phyloP scores from a whole-genome alignment of 1,140 invertebrate species.

The Planococcus citri region DNA sequence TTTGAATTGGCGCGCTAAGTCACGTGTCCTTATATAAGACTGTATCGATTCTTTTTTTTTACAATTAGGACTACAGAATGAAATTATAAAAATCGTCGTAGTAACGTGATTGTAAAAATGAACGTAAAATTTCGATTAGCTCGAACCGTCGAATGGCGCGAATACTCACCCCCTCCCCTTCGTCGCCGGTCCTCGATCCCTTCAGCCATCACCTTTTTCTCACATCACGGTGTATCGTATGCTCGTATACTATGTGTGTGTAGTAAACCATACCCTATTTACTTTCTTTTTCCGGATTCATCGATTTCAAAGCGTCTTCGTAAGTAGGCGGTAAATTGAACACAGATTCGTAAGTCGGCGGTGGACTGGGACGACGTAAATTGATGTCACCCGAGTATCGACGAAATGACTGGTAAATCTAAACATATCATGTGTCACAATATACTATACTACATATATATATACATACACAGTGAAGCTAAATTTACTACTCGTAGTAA shows the following conservation, averaged over 20 bases:
- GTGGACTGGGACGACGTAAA: conserved; percentile 13
- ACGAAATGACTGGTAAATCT: conserved; percentile 13
- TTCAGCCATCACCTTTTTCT: too few relatives aligned
- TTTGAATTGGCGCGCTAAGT: not conserved
- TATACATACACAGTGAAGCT: too few relatives aligned
- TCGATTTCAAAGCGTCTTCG: conserved; percentile 21
- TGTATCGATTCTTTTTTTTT: not conserved
- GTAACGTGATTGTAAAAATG: not conserved
- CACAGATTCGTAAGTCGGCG: conserved; percentile 24
- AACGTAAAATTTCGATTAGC: not conserved
- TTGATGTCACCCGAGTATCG: not conserved
- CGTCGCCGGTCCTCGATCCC: too few relatives aligned
- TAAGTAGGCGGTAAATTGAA: conserved; percentile 23
- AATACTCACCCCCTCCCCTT: too few relatives aligned
- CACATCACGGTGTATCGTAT: too few relatives aligned
- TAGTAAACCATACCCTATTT: not conserved
- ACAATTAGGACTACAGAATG: not conserved
- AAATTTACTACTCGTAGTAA: too few relatives aligned
- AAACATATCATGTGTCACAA: not conserved
- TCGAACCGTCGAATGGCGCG: too few relatives aligned
- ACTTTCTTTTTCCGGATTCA: conserved; percentile 21
- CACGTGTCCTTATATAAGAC: not conserved
- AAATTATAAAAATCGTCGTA: not conserved
- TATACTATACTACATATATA: too few relatives aligned
- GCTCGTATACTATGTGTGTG: not conserved